Evolutionary conservation across 2,113 vertebrate genomes (phyloP).

Genomic region (Coturnix japonica): DNA sequence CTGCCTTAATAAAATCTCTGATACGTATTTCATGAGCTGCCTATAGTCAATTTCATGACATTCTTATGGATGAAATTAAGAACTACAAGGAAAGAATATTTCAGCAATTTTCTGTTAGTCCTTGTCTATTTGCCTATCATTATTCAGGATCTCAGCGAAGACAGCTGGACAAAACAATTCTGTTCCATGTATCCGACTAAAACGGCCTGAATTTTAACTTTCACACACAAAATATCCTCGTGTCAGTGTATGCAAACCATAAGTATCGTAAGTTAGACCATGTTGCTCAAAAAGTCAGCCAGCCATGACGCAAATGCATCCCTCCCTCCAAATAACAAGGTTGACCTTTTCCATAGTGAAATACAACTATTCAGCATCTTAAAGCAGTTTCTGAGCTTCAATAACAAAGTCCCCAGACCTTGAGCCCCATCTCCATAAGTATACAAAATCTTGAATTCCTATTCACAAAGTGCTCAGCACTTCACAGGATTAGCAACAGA

Average conservation of each 20-base stretch:
- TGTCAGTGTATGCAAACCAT: background rate
- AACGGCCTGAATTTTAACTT: background rate
- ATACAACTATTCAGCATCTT: conserved; percentile 31
- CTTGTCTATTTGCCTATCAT: background rate
- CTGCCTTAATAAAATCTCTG: background rate
- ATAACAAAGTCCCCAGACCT: background rate
- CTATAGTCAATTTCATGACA: background rate
- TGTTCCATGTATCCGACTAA: background rate
- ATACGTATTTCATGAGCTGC: background rate
- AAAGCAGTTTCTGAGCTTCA: conserved; percentile 11
- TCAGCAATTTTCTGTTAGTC: background rate
- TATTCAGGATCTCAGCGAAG: background rate
- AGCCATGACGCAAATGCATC: conserved; percentile 15
- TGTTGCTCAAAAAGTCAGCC: conserved; percentile 32
- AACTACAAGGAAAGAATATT: background rate
- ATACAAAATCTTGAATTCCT: background rate
- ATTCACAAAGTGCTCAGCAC: background rate
- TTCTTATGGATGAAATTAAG: background rate
- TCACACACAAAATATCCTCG: conserved; percentile 7
- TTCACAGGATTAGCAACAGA: background rate
- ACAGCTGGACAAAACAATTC: background rate
- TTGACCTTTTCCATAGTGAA: conserved; percentile 50
- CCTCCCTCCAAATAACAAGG: conserved; percentile 10
- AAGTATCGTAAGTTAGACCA: conserved; percentile 31
- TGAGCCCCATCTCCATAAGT: background rate